phyloP scores from a whole-genome alignment of 2,797 vertebrate species.

The Allobates femoralis region DNA sequence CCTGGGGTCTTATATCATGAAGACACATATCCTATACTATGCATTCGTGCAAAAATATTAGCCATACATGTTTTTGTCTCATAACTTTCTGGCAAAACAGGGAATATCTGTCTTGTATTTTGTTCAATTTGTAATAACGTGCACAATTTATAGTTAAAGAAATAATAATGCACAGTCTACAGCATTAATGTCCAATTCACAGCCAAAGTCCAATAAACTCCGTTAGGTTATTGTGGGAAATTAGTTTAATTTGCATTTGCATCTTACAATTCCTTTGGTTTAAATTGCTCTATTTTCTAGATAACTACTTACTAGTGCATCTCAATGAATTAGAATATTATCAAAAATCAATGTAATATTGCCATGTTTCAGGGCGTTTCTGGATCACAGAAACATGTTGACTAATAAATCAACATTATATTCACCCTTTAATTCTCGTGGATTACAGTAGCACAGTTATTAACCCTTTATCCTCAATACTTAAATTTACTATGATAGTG shows the following conservation, averaged over 20 bases:
- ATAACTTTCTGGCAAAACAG: not conserved
- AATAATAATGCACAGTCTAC: not conserved
- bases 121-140: not conserved
- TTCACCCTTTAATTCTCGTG: too few species aligned
- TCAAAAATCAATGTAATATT: too few species aligned
- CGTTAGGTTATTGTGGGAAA: not conserved
- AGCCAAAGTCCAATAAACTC: not conserved
- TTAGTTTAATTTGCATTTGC: not conserved
- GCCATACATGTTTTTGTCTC: conserved; percentile 9
- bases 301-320: too few species aligned
- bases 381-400: too few species aligned
- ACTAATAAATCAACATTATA: too few species aligned
- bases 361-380: too few species aligned
- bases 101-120: not conserved
- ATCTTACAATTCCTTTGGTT: not conserved
- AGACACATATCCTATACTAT: conserved; percentile 51
- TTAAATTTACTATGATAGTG: too few species aligned
- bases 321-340: too few species aligned
- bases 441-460: too few species aligned
- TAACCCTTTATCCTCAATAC: too few species aligned
- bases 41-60: conserved; percentile 6
- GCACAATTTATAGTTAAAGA: not conserved
- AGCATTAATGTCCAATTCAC: not conserved
- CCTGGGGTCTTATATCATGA: conserved; percentile 61
- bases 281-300: not conserved